Evolutionary conservation across 2,888 invertebrate genomes (phyloP), one percentile per base, ranked within the genome.

Genomic region (Mythimna lalbum): DNA sequence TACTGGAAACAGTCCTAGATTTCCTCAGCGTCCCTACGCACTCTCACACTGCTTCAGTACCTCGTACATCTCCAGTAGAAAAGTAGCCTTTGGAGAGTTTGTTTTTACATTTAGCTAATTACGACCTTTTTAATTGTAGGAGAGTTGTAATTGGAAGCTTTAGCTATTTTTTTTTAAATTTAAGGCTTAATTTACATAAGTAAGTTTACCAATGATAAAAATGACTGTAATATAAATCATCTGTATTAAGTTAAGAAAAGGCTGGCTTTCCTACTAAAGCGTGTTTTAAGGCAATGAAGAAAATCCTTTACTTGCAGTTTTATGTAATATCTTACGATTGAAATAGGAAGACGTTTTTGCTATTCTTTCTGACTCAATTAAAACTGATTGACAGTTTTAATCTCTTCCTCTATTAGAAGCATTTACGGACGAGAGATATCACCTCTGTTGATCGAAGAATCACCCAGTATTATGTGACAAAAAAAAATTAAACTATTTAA

Each of bases 21-120:
- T 39, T 39, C 33, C 33, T 12, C 14, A 10, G 39, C 14, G 39
- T 0, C 14, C 12, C 14, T 43, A 43, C 17, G 43, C 17, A 43
- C 3, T 9, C 9, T 33, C 39, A 4, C 43, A 14, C 43, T 17
- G 43, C 17, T 17, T 43, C 5, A 1, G 9, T 17, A 47, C 47
- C 7, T 19, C 47, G 47, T 19, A 19, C 47, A 47, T 47, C 47
- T 19, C 19, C 19, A 7, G 7, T 19, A 19, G 19, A 7, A 47
- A 19, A 19, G 19, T 17, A 43, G 5, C 19, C 60, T 59, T 81
- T 39, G 10, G 50, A 81, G 63, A 60, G 55, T 43, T 39, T 76
- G 62, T 81, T 81, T 76, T 81, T 81, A 76, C 69, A 63, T 60
- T 81, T 39, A 76, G 81, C 52, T 76, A 63, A 76, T 81, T 60